These are phyloP conservation scores for Corvus cornix DNA, from an alignment of 2,113 vertebrate species.

Conservation along the genomic window DNA sequence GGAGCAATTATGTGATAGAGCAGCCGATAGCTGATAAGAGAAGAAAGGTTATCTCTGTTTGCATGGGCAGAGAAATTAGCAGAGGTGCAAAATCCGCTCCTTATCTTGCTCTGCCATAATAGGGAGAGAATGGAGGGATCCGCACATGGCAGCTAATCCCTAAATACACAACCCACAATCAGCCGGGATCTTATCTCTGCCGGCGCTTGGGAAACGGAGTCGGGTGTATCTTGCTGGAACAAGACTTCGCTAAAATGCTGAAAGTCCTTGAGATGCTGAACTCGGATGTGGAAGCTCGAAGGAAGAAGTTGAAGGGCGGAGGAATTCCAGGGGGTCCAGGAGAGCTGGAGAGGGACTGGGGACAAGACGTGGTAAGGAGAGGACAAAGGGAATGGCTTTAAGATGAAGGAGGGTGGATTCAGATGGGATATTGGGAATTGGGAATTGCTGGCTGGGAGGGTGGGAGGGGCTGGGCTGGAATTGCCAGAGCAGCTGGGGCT, in stretches of 20 bases:
- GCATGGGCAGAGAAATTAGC: not conserved
- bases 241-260: not conserved
- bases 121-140: not conserved
- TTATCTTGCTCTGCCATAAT: constrained; percentile 20
- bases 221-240: not conserved
- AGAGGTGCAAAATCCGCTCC: not conserved
- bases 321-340: accelerated
- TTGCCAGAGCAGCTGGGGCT: not conserved
- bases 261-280: not conserved
- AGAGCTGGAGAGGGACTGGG: not conserved
- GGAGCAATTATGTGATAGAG: not conserved
- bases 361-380: not conserved
- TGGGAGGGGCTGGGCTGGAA: accelerated
- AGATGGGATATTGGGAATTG: not conserved
- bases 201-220: not conserved
- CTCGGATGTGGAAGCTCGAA: not conserved
- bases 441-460: not conserved
- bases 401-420: accelerated
- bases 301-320: not conserved
- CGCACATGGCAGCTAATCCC: not conserved
- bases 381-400: not conserved
- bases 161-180: not conserved
- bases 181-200: not conserved
- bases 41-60: constrained; percentile 50
- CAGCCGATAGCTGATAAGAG: not conserved